A percentile compares a stretch with the other conserved stretches of the same genome.
These are phyloP conservation scores for Ganaspis sp. DNA, from an alignment of 1,140 invertebrate species.

Conservation along the genomic window DNA sequence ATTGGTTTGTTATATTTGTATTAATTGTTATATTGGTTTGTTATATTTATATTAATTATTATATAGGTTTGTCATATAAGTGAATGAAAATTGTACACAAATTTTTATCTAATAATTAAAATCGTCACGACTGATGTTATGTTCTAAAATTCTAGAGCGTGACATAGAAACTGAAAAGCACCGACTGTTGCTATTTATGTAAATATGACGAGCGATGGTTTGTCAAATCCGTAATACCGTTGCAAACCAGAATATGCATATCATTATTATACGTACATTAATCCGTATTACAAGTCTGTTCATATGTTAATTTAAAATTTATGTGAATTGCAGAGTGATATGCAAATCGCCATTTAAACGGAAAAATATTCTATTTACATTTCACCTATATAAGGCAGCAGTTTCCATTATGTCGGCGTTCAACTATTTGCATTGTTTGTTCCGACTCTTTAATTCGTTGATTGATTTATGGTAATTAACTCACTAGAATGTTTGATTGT, in stretches of 20 bases:
- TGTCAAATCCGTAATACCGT: slow-evolving; percentile 49
- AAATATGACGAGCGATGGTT: slow-evolving; percentile 44
- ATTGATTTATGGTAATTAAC: slow-evolving; percentile 20
- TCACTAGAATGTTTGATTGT: neutral
- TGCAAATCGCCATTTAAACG: slow-evolving; percentile 54
- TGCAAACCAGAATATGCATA: slow-evolving; percentile 42
- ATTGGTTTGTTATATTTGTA: no score
- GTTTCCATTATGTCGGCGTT: neutral
- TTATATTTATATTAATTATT: no score
- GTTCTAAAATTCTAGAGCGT: neutral
- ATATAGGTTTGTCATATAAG: no score
- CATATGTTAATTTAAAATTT: slow-evolving; percentile 55
- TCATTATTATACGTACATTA: slow-evolving; percentile 50
- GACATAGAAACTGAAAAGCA: slow-evolving; percentile 41
- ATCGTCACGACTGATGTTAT: neutral
- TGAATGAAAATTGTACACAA: no score
- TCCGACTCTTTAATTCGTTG: neutral
- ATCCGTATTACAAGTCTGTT: slow-evolving; percentile 52
- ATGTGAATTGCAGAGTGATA: slow-evolving; percentile 39
- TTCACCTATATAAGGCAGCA: neutral
- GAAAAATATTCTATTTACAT: slow-evolving; percentile 46
- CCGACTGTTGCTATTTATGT: slow-evolving; percentile 52
- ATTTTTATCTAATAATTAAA: neutral
- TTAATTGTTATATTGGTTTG: no score
- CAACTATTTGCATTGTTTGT: neutral